These are phyloP conservation scores for Drosophila formosana DNA, from an alignment of 2,888 invertebrate species.

Conservation along the genomic window DNA sequence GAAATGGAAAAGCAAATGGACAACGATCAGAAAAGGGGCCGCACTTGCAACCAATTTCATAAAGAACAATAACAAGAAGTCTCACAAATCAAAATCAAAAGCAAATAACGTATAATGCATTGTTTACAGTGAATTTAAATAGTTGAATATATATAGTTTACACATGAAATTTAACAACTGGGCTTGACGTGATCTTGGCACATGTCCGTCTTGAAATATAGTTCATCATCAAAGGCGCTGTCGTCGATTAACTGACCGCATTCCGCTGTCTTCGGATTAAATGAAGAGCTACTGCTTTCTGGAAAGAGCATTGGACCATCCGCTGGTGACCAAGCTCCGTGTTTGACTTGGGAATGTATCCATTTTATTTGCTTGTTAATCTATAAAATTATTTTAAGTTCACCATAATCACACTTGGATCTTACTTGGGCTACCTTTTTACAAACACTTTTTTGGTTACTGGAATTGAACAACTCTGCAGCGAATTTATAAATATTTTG, in stretches of 20 bases:
- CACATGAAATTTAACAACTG: conserved; percentile 36
- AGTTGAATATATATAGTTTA: conserved; percentile 17
- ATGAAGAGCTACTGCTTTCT: conserved; percentile 12
- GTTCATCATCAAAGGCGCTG: background rate
- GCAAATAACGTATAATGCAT: background rate
- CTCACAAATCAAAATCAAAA: conserved; percentile 39
- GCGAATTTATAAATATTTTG: conserved; percentile 40
- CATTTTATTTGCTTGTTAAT: conserved; percentile 61
- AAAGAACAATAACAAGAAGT: conserved; percentile 40
- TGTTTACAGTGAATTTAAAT: conserved; percentile 4
- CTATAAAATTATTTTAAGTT: conserved; percentile 21
- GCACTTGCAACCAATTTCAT: conserved; percentile 28
- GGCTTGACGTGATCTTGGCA: conserved; percentile 56
- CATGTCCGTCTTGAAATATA: background rate
- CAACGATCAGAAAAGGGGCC: conserved; percentile 31
- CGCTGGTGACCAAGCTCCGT: conserved; percentile 35
- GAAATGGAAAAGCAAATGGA: conserved; percentile 29
- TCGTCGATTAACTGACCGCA: conserved; percentile 15
- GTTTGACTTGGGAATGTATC: conserved; percentile 42
- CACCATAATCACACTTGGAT: background rate
- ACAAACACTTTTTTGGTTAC: conserved; percentile 19
- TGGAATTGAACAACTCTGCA: conserved; percentile 36
- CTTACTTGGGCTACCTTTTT: conserved; percentile 25
- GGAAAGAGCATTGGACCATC: conserved; percentile 44
- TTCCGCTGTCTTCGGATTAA: background rate